Base-by-base conservation (phyloP, 2,797 vertebrate species). In the Moxostoma hubbsi region DNA sequence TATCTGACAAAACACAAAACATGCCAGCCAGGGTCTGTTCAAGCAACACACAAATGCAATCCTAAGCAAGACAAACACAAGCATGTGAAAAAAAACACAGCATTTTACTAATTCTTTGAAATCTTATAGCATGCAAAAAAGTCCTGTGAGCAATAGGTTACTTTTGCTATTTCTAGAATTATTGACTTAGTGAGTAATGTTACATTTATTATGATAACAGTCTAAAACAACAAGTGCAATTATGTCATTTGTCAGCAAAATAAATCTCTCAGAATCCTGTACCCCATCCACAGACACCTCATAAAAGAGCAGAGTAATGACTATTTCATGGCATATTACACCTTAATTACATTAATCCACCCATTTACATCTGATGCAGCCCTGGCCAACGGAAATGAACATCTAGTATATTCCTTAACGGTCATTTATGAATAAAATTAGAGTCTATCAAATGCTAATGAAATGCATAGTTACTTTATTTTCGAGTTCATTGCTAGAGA, bases 291-390 rank as follows among this genome's bases (percentile, higher is more conserved):
- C 10, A 93, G 94, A 93, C 90, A 95, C 90, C 94, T 95, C 95
- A 94, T 96, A 95, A 96, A 96, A 95, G 89, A 92, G 92, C 94
- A 57, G 74, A 65, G 50, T 96, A 95, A 97, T 97, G 96, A 97
- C 96, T 95, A 97, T 98, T 98, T 98, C 96, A 98, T 98, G 97
- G 96, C 95, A 95, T 97, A 98, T 99, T 98, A 98, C 96, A 96
- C 94, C 94, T 96, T 96, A 98, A 99, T 97, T 96, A 97, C 93
- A 93, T 94, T 95, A 96, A 95, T 95, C 95, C 96, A 95, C 93
- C 96, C 96, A 95, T 97, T 95, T 96, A 95, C 94, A 96, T 95
- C 94, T 93, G 94, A 96, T 94, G 92, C 94, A 95, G 93, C 92
- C 92, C 89, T 93, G 95, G 93, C 88, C 86, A 84, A 93, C 93